Evolutionary conservation across 2,888 invertebrate genomes (phyloP).

Genomic region (Drosophila fungiperda): DNA sequence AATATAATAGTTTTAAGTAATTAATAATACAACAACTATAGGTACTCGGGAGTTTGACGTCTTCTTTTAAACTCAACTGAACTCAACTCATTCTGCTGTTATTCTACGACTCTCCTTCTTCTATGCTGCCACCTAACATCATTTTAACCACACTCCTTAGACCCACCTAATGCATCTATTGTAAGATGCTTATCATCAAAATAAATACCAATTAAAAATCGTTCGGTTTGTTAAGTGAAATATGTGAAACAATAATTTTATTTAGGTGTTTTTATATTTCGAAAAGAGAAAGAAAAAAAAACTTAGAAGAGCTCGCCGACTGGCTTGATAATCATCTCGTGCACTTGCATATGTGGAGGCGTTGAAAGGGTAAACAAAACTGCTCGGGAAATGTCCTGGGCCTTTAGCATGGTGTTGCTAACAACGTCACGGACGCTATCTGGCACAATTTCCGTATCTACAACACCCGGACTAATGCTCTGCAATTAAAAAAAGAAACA

Average conservation of each 20-base stretch:
- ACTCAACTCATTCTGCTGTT: too few species aligned
- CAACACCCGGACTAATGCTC: slow-evolving; percentile 80
- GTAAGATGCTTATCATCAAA: too few species aligned
- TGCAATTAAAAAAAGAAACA: slow-evolving; percentile 12
- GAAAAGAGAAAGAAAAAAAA: background rate
- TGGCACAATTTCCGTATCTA: slow-evolving; percentile 77
- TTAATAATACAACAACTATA: too few species aligned
- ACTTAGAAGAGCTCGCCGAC: slow-evolving; percentile 40
- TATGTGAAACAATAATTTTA: background rate
- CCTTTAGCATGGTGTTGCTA: slow-evolving; percentile 54
- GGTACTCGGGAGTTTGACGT: too few species aligned
- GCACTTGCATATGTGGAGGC: slow-evolving; percentile 76
- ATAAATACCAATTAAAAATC: background rate
- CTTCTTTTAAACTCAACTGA: too few species aligned
- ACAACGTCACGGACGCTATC: slow-evolving; percentile 32
- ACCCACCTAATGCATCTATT: too few species aligned
- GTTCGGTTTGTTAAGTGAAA: background rate
- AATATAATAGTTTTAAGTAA: too few species aligned
- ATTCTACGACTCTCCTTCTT: too few species aligned
- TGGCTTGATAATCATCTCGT: slow-evolving; percentile 79
- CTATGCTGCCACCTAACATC: too few species aligned
- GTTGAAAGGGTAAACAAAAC: slow-evolving; percentile 77
- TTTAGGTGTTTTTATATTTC: background rate
- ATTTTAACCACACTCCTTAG: too few species aligned
- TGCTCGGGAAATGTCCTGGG: slow-evolving; percentile 79